Evolutionary conservation across 2,113 vertebrate species (phyloP).

Genomic region (Pomatorhinus ruficollis): DNA sequence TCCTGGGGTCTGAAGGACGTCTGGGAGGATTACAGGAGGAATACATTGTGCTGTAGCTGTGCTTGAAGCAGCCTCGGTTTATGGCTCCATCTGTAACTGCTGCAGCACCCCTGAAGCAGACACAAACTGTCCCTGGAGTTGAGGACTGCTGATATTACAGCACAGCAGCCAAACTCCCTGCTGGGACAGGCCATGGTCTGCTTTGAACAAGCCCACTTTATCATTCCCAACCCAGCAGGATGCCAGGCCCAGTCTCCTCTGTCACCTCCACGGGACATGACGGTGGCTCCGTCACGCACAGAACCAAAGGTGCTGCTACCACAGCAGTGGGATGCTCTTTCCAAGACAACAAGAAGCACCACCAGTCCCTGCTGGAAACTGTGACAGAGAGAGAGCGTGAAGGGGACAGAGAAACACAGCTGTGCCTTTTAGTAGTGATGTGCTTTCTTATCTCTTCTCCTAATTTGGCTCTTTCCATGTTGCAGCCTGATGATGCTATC

Average conservation of each 20-base stretch:
- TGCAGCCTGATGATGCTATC: neutral
- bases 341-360: neutral
- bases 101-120: neutral
- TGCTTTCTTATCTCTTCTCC: neutral
- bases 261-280: fast-evolving
- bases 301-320: neutral
- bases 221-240: neutral
- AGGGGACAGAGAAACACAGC: neutral
- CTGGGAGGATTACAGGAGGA: neutral
- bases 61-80: neutral
- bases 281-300: fast-evolving
- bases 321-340: neutral
- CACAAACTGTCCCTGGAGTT: neutral
- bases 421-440: neutral
- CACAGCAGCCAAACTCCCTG: neutral
- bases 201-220: neutral
- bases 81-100: neutral
- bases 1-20: neutral
- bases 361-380: neutral
- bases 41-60: neutral
- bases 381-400: neutral
- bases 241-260: neutral
- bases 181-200: neutral
- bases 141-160: fast-evolving
- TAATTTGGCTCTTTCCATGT: neutral